phyloP scores from a whole-genome alignment of 1,140 invertebrate species.

The Drosophila tsacasi region DNA sequence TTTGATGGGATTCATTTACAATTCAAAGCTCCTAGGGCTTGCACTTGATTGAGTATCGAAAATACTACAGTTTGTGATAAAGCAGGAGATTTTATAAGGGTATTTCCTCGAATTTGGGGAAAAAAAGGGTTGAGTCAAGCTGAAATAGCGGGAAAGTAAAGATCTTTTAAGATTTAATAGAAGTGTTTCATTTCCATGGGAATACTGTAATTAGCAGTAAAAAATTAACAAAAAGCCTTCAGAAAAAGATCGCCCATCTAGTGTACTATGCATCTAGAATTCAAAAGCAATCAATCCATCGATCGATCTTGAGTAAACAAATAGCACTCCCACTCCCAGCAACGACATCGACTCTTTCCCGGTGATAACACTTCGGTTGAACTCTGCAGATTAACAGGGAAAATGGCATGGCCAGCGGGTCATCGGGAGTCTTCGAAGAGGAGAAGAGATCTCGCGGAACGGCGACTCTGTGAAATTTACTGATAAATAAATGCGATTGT shows the following conservation, averaged over 20 bases:
- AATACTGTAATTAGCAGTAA: not conserved
- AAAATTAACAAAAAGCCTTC: not conserved
- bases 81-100: too few relatives aligned
- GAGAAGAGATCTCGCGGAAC: constrained; percentile 40
- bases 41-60: constrained; percentile 13
- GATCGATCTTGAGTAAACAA: constrained; percentile 54
- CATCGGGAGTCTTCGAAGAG: constrained; percentile 41
- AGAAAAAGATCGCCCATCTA: not conserved
- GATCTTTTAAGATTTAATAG: not conserved
- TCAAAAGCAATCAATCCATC: constrained; percentile 6
- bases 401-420: constrained; percentile 69
- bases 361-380: constrained; percentile 65
- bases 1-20: constrained; percentile 68
- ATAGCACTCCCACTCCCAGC: constrained; percentile 28
- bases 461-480: constrained; percentile 63
- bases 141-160: too few relatives aligned
- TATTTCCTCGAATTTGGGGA: not conserved
- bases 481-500: constrained; percentile 84
- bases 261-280: too few relatives aligned
- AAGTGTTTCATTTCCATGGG: not conserved
- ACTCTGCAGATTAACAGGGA: constrained; percentile 73
- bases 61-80: not conserved
- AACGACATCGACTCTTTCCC: constrained; percentile 32
- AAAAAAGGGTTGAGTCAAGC: not conserved
- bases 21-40: constrained; percentile 31